Evolutionary conservation across 2,797 vertebrate genomes (phyloP), one percentile per base, ranked within the genome.

Genomic region (Hippopotamyrus pictus): DNA sequence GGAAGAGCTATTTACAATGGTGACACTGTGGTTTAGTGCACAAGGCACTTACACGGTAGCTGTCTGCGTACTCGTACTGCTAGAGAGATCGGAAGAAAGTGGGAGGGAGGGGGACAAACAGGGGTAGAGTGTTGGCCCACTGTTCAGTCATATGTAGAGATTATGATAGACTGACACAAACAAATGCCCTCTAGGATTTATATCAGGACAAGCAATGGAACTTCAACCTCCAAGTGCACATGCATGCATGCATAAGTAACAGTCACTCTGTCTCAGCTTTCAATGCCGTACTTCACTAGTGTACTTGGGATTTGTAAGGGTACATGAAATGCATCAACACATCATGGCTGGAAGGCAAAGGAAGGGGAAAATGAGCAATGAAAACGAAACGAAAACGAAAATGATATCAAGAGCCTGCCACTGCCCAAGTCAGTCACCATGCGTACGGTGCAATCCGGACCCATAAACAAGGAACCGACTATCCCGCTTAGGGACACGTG

Each of bases 1-100:
- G 93, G 92, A 0, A 87, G 89, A 90, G 90, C 91, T 94, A 92
- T 94, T 91, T 94, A 94, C 93, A 94, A 89, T 88, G 91, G 92
- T 92, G 93, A 92, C 92, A 94, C 92, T 93, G 94, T 94, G 92
- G 62, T 90, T 90, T 86, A 93, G 95, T 95, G 95, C 94, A 94
- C 93, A 96, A 96, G 95, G 95, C 95, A 96, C 95, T 92, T 91
- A 94, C 92, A 95, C 92, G 94, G 92, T 94, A 93, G 91, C 93
- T 91, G 93, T 89, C 93, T 88, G 93, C 92, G 90, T 90, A 93
- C 94, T 93, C 93, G 91, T 82, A 82, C 91, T 91, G 92, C 90
- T 90, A 89, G 91, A 86, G 62, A 85, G 87, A 90, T 87, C 90
- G 90, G 50, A 90, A 88, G 85, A 90, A 88, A 53, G 85, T 54